Evolutionary conservation across 2,888 invertebrate species (phyloP).

Genomic region (Coleophora deauratella): DNA sequence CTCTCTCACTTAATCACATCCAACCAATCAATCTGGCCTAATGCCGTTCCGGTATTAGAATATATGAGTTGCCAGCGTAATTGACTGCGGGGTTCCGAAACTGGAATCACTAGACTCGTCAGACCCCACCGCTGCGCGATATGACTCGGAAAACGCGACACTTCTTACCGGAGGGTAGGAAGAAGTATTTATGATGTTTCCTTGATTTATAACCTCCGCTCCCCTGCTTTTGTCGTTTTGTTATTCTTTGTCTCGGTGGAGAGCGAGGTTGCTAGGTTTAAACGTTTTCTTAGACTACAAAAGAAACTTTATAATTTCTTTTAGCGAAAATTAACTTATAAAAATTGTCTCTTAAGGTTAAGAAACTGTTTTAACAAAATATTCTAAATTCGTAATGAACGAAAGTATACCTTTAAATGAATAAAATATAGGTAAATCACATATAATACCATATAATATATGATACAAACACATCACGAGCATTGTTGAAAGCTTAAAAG

Average conservation of each 20-base stretch:
- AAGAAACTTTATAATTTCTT: too few species aligned
- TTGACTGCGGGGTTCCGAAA: slow-evolving; percentile 25
- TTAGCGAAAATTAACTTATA: too few species aligned
- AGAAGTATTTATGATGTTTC: slow-evolving; percentile 44
- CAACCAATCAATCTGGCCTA: slow-evolving; percentile 11
- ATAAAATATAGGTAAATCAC: too few species aligned
- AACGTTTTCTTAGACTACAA: too few species aligned
- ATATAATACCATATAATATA: too few species aligned
- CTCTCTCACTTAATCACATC: slow-evolving; percentile 4
- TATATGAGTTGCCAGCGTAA: slow-evolving; percentile 35
- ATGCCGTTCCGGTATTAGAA: slow-evolving; percentile 22
- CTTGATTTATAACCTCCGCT: slow-evolving; percentile 47
- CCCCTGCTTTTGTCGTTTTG: slow-evolving; percentile 39
- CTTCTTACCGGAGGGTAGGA: slow-evolving; percentile 42
- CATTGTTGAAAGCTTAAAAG: too few species aligned
- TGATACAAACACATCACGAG: too few species aligned
- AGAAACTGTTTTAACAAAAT: too few species aligned
- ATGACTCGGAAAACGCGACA: slow-evolving; percentile 55
- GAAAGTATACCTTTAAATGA: too few species aligned
- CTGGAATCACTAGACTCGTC: too few species aligned
- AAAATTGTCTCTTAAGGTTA: too few species aligned
- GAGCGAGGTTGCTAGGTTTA: slow-evolving; percentile 24
- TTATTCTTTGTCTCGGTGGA: slow-evolving; percentile 36
- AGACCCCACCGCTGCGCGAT: slow-evolving; percentile 18
- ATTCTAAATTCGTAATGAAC: too few species aligned